Base-by-base conservation (phyloP, 2,888 invertebrate species). In the Andrena chrysosceles region DNA sequence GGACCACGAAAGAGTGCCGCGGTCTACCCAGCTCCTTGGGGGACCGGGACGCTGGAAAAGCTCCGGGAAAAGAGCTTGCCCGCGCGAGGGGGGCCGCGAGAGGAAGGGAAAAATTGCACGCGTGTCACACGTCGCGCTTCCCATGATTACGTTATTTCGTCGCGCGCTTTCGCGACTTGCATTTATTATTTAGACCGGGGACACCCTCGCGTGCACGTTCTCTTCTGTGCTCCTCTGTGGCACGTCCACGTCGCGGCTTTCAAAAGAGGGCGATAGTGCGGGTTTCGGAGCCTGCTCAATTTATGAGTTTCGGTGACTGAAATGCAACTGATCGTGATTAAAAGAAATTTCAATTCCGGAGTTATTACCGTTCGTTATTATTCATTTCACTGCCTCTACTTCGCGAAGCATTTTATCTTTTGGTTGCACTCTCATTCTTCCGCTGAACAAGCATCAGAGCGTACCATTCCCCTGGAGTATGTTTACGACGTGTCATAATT, bases 111-210 rank as follows among this genome's bases (percentile, higher is more conserved):
- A 71, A 80, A 77, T 75, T 81, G 86, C 86, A 87, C 89, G 89
- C 87, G 88, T 87, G 85, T 89, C 91, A 90, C 90, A 89, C 88
- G 90, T 91, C 89, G 86, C 89, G 90, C 87, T 87, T 85, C 85
- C 89, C 86, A 91, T 91, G 91, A 93, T 93, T 92, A 91, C 90
- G 89, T 93, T 93, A 93, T 91, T 90, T 89, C 90, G 87, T 83
- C 87, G 84, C 87, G 83, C 84, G 83, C 79, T 77, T 70, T 73
- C 74, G 85, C 86, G 84, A 87, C 84, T 74, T 35, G 83, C 83
- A 91, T 92, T 89, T 91, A 92, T 92, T 92, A 92, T 92, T 92
- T 86, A 92, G 48, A 35, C 29, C 23, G 59, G 54, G 31, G 52
- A 52, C 70, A 68, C 42, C 56, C 68, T 56, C 54, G 29, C 23